A percentile compares a stretch with the other conserved stretches of the same genome.
Conservation (phyloP, 2,113 vertebrate species). For the Pangasianodon gigas region DNA sequence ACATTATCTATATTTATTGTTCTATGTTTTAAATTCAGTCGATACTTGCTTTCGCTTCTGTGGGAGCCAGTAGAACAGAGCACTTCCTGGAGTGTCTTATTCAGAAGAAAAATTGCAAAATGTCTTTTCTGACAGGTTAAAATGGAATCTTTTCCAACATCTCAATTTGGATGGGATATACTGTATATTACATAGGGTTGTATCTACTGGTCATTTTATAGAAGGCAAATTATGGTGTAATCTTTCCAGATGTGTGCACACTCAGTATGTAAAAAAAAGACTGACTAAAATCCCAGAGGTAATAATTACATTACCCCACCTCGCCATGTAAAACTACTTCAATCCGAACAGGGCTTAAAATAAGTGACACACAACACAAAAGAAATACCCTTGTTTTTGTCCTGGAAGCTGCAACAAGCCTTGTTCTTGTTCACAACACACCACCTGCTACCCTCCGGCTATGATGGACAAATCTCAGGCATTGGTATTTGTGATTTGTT, state of each 20-base stretch:
- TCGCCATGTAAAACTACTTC: not conserved
- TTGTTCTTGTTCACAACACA: constrained; percentile 26
- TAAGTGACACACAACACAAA: constrained; percentile 15
- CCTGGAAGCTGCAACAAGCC: constrained; percentile 4
- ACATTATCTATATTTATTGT: not conserved
- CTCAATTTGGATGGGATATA: not conserved
- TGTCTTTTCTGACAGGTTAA: not conserved
- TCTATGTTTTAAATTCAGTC: not conserved
- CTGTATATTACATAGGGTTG: not conserved
- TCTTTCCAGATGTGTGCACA: not conserved
- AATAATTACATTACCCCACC: not conserved
- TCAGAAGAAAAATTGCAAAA: not conserved
- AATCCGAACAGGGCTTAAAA: not conserved
- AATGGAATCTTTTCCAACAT: not conserved
- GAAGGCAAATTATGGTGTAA: not conserved
- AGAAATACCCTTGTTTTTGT: constrained; percentile 28
- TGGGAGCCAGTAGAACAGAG: not conserved
- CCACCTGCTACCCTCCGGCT: constrained; percentile 28
- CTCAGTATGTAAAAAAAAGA: not conserved
- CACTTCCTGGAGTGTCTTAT: not conserved
- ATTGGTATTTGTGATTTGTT: constrained; percentile 24
- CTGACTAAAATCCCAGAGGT: not conserved
- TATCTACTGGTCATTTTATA: not conserved
- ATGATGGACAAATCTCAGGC: constrained; percentile 41
- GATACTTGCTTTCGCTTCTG: not conserved